A percentile compares a stretch with the other conserved stretches of the same genome.
Evolutionary conservation across 2,113 vertebrate species (phyloP).

Genomic region (Myotis yumanensis): DNA sequence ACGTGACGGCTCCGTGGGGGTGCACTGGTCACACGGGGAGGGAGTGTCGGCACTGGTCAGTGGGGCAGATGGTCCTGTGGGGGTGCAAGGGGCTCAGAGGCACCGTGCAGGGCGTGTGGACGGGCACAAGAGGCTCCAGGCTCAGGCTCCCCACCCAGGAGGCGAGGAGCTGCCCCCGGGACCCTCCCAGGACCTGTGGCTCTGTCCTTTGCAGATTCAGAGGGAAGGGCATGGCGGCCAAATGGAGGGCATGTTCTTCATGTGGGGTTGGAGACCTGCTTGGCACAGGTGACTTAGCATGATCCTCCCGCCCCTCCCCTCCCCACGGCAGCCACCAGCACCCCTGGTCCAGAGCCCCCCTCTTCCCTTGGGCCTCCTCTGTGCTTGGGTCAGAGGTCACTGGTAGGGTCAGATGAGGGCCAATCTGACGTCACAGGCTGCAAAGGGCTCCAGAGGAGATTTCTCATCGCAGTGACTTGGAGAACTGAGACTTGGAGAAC

Average conservation of each 20-base stretch:
- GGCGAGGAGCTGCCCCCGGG: background rate
- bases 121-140: too few relatives aligned
- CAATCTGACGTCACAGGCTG: background rate
- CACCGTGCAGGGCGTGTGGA: background rate
- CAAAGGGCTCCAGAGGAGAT: background rate
- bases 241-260: background rate
- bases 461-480: background rate
- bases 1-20: background rate
- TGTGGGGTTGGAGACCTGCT: background rate
- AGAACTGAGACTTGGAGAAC: background rate
- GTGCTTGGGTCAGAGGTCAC: background rate
- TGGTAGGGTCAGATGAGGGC: background rate
- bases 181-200: background rate
- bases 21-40: background rate
- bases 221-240: background rate
- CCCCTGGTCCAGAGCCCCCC: background rate
- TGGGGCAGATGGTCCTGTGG: background rate
- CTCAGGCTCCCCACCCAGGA: background rate
- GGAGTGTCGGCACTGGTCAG: background rate
- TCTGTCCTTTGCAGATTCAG: background rate
- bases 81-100: background rate
- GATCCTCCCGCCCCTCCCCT: background rate
- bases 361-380: background rate
- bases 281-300: background rate
- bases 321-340: background rate